Percentiles rank a stretch among this genome's conserved stretches.
phyloP scores from a whole-genome alignment of 2,888 invertebrate genomes.

The Ochropleura plecta region DNA sequence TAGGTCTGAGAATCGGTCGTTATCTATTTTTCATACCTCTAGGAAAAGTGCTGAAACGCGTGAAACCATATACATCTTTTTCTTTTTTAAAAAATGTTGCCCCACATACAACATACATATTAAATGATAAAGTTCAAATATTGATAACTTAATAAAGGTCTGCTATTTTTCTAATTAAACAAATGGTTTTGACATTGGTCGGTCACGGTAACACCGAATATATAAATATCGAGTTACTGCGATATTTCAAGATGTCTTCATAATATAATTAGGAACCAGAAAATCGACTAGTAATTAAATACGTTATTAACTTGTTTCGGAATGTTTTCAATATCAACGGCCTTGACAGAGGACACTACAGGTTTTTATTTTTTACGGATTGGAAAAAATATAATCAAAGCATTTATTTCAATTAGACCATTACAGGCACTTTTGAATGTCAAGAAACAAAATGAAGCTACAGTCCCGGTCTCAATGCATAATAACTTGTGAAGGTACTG shows the following conservation, averaged over 20 bases:
- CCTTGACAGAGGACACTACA: slow-evolving; percentile 32
- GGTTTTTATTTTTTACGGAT: background rate
- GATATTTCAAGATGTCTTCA: background rate
- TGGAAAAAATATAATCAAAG: no score
- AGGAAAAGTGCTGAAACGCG: no score
- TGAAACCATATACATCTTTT: no score
- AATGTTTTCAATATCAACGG: background rate
- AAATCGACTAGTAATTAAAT: slow-evolving; percentile 7
- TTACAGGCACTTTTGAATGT: no score
- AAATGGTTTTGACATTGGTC: background rate
- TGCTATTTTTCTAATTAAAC: background rate
- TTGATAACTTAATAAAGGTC: background rate
- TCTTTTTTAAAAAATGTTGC: no score
- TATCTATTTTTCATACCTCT: no score
- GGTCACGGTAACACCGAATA: background rate
- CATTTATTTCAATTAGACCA: no score
- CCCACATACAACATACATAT: background rate
- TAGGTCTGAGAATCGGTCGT: no score
- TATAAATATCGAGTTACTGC: background rate
- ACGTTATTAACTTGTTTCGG: background rate
- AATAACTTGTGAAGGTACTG: no score
- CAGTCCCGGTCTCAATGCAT: no score
- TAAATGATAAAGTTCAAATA: background rate
- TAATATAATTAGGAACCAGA: background rate
- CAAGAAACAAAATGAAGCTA: no score